Base-by-base conservation (phyloP, 2,888 invertebrate genomes). In the Pristionchus arcanus region DNA sequence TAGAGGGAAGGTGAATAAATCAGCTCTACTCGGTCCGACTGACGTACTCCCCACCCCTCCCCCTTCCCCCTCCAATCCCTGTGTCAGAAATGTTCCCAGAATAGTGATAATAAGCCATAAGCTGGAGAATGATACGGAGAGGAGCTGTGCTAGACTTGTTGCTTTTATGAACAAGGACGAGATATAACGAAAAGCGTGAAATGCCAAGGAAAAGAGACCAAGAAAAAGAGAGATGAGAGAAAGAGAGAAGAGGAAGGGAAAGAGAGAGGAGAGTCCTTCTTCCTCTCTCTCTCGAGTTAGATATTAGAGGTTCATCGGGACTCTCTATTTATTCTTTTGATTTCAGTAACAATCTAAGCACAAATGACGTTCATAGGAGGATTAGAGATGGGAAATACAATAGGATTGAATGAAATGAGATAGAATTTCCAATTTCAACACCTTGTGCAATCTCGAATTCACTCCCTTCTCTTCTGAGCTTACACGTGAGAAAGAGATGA, bases 51-150 rank as follows among this genome's bases (percentile, higher is more conserved):
- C 31, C 25, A 1, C 37, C 34, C 71, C 16, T 31, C 16, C 31
- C 71, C 25, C 19, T 19, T 34, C 25, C 37, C 63, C 25, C 63
- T 63, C 63, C 63, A 63, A 34, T 53, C n/a, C 49, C 25, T 81
- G 81, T 81, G 81, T 21, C 28, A 81, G 53, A 81, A 49, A 53
- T 81, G 81, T 81, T 81, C 81, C 81, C 49, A 49, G 28, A 42
- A 53, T n/a, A 42, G 53, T 81, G 81, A 81, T 81, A 53, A 81
- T 81, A 81, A 81, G 19, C 28, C 81, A 81, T 81, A 81, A 81
- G 81, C 81, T 74, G 21, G 28, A 42, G 21, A n/a, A n/a, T 34
- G 81, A 81, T 81, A 81, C n/a, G n/a, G 28, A 42, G 49, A 11
- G 21, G 53, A 53, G 5, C 25, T 81, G 81, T 81, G 81, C 81